phyloP scores from a whole-genome alignment of 2,797 vertebrate species.

The Tapera naevia region DNA sequence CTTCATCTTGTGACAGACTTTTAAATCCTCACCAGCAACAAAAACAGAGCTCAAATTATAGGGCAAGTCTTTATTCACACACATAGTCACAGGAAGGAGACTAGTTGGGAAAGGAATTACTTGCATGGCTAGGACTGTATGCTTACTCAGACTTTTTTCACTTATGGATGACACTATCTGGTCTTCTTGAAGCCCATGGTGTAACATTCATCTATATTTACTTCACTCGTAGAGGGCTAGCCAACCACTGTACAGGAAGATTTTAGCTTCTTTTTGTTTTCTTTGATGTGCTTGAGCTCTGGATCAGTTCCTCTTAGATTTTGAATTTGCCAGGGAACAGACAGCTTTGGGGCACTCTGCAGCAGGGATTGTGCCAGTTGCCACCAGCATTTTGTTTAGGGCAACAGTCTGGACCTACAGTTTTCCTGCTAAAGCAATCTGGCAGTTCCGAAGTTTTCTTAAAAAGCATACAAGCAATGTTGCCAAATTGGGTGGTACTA shows the following conservation, averaged over 20 bases:
- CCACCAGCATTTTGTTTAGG: background rate
- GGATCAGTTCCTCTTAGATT: background rate
- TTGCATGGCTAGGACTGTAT: background rate
- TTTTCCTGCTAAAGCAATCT: background rate
- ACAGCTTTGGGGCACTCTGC: background rate
- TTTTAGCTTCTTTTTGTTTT: background rate
- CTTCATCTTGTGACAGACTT: background rate
- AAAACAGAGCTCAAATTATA: background rate
- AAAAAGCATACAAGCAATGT: background rate
- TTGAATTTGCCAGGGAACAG: background rate
- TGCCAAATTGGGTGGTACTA: background rate
- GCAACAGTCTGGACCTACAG: background rate
- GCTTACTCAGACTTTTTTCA: background rate
- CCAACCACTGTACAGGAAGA: background rate
- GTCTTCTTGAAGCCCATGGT: background rate
- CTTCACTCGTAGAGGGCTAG: background rate
- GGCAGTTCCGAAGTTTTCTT: background rate
- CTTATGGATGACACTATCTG: fast-evolving
- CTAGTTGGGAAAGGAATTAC: background rate
- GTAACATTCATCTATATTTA: background rate
- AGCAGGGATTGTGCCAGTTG: background rate
- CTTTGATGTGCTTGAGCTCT: background rate
- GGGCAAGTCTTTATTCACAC: background rate
- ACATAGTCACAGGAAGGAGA: background rate
- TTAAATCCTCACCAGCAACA: background rate